These are phyloP conservation scores for Nasonia giraulti DNA, from an alignment of 1,140 invertebrate genomes.

Conservation along the genomic window DNA sequence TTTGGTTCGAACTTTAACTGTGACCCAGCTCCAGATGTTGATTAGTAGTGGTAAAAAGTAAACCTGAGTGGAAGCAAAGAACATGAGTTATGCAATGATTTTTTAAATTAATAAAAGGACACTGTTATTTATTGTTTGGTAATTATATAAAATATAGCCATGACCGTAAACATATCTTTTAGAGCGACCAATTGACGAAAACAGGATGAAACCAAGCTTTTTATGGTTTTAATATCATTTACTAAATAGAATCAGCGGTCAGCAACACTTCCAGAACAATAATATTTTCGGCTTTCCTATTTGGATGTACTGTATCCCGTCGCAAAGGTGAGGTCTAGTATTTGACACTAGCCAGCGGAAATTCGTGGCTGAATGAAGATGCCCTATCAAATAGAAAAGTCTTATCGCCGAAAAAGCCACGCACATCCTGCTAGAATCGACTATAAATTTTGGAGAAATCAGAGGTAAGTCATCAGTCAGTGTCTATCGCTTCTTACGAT, in stretches of 20 bases:
- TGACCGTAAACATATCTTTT: too few species aligned
- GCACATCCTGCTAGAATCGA: constrained; percentile 31
- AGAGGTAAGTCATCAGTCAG: constrained; percentile 5
- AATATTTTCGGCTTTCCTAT: neutral
- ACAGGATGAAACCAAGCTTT: neutral
- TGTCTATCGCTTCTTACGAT: neutral
- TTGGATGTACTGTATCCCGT: neutral
- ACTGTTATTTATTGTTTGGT: too few species aligned
- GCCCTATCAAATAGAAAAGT: neutral
- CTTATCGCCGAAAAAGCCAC: constrained; percentile 32
- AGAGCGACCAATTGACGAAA: neutral
- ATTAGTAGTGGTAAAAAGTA: too few species aligned
- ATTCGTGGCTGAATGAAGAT: constrained; percentile 19
- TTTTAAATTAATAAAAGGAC: too few species aligned
- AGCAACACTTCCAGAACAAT: neutral
- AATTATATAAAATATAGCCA: too few species aligned
- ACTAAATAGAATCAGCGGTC: neutral
- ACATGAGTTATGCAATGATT: too few species aligned
- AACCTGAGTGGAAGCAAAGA: too few species aligned
- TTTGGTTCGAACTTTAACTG: too few species aligned
- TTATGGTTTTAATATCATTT: neutral
- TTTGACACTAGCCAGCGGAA: constrained; percentile 6
- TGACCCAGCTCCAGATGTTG: too few species aligned
- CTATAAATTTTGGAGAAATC: constrained; percentile 24
- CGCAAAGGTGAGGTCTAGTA: neutral